Evolutionary conservation across 2,888 invertebrate species (phyloP), one percentile per base, ranked within the genome.

Genomic region (Nezara viridula): DNA sequence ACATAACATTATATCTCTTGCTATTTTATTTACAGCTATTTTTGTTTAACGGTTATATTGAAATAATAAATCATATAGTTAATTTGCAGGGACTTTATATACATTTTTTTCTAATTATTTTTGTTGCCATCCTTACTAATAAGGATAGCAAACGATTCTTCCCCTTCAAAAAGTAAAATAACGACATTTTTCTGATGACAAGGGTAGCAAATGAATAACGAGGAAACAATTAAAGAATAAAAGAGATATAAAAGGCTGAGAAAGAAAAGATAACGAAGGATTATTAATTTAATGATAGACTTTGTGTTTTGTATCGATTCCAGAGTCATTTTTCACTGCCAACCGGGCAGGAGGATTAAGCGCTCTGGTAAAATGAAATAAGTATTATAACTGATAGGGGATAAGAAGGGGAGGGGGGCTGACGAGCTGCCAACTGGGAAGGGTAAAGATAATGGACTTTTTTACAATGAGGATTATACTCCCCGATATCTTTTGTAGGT

Each of bases 281-380:
- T 81, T 81, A 81, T 81, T 81, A 81, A 81, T 81, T 81, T 81
- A 81, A 81, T 81, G 81, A 81, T n/a, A 47, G 81, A 81, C 44
- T 81, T 81, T 81, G 24, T 40, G 40, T 40, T 81, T 47, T 44
- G 81, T 81, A 81, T 81, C 81, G 81, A 81, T 44, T 81, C n/a
- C n/a, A 4, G 19, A 19, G 66, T 73, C 66, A 73, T 81, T 81
- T 81, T 81, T 81, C 81, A 81, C 44, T 81, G 40, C 81, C n/a
- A n/a, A 44, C 5, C 44, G 44, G 14, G 44, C 44, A 10, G 14
- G 19, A n/a, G 81, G 81, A 44, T 81, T 81, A 81, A 81, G 81
- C 81, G 81, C n/a, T 44, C 81, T n/a, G 81, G 10, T 44, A 44
- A 44, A 81, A 81, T 81, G 81, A 44, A 81, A 44, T 44, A 81